phyloP scores from a whole-genome alignment of 2,797 vertebrate genomes.

The Lophura swinhoii region DNA sequence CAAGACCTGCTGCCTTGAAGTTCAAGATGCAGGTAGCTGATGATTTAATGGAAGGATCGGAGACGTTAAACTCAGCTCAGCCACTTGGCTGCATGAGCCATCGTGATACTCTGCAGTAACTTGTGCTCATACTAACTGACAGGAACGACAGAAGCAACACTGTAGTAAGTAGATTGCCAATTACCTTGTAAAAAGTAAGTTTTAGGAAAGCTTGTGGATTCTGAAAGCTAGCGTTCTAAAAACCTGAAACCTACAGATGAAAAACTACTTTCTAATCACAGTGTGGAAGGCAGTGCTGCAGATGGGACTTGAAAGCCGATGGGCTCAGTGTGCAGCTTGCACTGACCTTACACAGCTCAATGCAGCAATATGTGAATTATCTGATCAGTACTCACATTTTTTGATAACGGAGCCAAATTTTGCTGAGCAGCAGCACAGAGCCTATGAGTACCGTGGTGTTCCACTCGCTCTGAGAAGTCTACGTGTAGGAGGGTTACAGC shows the following conservation, averaged over 20 bases:
- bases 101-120: background rate
- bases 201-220: background rate
- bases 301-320: background rate
- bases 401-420: background rate
- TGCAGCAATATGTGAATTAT: background rate
- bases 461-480: background rate
- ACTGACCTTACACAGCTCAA: background rate
- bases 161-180: background rate
- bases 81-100: background rate
- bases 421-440: background rate
- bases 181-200: background rate
- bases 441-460: accelerated
- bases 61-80: background rate
- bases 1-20: background rate
- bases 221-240: background rate
- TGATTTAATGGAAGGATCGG: background rate
- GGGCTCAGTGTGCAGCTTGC: background rate
- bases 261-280: background rate
- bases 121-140: background rate
- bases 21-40: background rate
- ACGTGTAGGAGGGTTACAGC: background rate
- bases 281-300: background rate
- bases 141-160: background rate
- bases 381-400: background rate
- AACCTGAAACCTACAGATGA: background rate